Evolutionary conservation across 2,888 invertebrate species (phyloP).

Genomic region (Parnassius glacialis): DNA sequence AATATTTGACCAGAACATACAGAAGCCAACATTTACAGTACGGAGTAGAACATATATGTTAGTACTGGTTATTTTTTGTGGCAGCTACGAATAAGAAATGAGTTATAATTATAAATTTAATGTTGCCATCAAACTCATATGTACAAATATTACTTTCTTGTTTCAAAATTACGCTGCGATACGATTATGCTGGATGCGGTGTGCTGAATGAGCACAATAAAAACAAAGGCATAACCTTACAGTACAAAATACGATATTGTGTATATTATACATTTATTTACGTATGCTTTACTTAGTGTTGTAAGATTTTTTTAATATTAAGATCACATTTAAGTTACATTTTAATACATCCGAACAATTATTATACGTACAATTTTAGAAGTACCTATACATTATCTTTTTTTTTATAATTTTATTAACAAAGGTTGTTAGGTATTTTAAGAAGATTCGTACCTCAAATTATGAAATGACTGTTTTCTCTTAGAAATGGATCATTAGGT

Average conservation of each 20-base stretch:
- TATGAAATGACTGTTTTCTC: conserved; percentile 56
- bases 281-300: conserved; percentile 76
- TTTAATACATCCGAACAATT: conserved; percentile 47
- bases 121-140: conserved; percentile 26
- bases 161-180: conserved; percentile 17
- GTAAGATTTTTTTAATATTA: conserved; percentile 44
- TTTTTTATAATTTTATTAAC: conserved; percentile 28
- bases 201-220: conserved; percentile 13
- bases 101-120: conserved; percentile 8
- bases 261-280: conserved; percentile 68
- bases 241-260: conserved; percentile 77
- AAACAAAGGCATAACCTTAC: conserved; percentile 57
- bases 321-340: conserved; percentile 48
- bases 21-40: neutral
- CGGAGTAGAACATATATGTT: neutral
- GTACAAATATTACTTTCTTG: conserved; percentile 27
- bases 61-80: neutral
- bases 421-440: conserved; percentile 42
- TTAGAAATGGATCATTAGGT: conserved; percentile 39
- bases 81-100: neutral
- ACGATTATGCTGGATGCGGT: conserved; percentile 27
- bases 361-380: conserved; percentile 60
- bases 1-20: neutral
- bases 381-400: conserved; percentile 25
- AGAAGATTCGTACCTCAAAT: conserved; percentile 65